A percentile compares a stretch with the other conserved stretches of the same genome.
These are phyloP conservation scores for Pseudachorutes palmiensis DNA, from an alignment of 1,140 invertebrate species.

Conservation along the genomic window DNA sequence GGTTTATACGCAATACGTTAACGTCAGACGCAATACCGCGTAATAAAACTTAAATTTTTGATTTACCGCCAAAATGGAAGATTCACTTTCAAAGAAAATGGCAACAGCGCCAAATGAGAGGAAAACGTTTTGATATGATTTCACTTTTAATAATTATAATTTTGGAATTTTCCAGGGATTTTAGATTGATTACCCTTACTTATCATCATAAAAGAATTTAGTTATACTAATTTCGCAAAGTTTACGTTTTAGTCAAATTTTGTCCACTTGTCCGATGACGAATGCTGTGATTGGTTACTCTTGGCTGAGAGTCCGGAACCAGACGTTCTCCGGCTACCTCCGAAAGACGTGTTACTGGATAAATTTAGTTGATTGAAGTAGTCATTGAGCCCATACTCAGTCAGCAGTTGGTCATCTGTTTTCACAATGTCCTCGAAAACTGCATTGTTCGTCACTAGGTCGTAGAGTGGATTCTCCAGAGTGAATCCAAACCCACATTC, in stretches of 20 bases:
- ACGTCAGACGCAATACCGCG: too few relatives aligned
- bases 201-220: not conserved
- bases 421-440: slow-evolving; percentile 31
- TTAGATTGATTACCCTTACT: not conserved
- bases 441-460: slow-evolving; percentile 29
- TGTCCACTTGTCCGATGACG: slow-evolving; percentile 18
- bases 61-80: too few relatives aligned
- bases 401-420: slow-evolving; percentile 31
- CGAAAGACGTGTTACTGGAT: not conserved
- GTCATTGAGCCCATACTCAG: slow-evolving; percentile 33
- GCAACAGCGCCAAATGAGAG: too few relatives aligned
- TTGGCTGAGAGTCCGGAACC: not conserved
- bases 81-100: too few relatives aligned
- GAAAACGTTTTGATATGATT: too few relatives aligned
- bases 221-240: not conserved
- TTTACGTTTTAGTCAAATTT: slow-evolving; percentile 27
- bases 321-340: slow-evolving; percentile 11
- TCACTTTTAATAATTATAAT: too few relatives aligned
- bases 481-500: slow-evolving; percentile 27
- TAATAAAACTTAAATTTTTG: too few relatives aligned
- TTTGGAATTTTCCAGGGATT: too few relatives aligned
- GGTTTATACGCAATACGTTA: too few relatives aligned
- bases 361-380: slow-evolving; percentile 34
- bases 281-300: slow-evolving; percentile 12
- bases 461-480: slow-evolving; percentile 36